phyloP scores from a whole-genome alignment of 53 echinoderm and acorn worm genomes.

The Echinarachnius parma region DNA sequence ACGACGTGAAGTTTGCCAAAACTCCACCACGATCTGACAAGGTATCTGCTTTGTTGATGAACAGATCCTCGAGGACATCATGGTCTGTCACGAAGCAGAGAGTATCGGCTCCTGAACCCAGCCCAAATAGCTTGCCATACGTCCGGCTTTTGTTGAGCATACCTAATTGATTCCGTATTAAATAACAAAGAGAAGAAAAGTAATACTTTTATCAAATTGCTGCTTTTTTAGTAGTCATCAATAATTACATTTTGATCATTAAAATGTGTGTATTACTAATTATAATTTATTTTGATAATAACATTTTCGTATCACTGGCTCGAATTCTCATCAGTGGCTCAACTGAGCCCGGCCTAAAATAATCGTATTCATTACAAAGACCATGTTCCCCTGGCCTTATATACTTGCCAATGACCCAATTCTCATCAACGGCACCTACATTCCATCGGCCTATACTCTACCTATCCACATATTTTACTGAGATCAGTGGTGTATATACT shows the following conservation, averaged over 20 bases:
- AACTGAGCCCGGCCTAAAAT: too few species aligned
- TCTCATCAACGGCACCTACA: too few species aligned
- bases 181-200: background rate
- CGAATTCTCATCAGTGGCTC: too few species aligned
- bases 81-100: slow-evolving; percentile 2
- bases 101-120: background rate
- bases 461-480: background rate
- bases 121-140: slow-evolving; percentile 20
- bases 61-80: slow-evolving; percentile 1
- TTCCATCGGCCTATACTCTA: too few species aligned
- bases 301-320: too few species aligned
- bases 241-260: background rate
- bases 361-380: too few species aligned
- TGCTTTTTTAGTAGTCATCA: background rate
- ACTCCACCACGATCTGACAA: slow-evolving; percentile 19
- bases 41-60: background rate
- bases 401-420: too few species aligned
- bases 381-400: too few species aligned
- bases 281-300: too few species aligned
- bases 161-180: background rate
- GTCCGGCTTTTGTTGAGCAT: background rate
- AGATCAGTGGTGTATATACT: background rate
- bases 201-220: background rate
- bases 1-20: background rate
- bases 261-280: too few species aligned